A percentile compares a stretch with the other conserved stretches of the same genome.
These are phyloP conservation scores for Acanthococcus lagerstroemiae DNA, from an alignment of 2,888 invertebrate genomes.

Conservation along the genomic window DNA sequence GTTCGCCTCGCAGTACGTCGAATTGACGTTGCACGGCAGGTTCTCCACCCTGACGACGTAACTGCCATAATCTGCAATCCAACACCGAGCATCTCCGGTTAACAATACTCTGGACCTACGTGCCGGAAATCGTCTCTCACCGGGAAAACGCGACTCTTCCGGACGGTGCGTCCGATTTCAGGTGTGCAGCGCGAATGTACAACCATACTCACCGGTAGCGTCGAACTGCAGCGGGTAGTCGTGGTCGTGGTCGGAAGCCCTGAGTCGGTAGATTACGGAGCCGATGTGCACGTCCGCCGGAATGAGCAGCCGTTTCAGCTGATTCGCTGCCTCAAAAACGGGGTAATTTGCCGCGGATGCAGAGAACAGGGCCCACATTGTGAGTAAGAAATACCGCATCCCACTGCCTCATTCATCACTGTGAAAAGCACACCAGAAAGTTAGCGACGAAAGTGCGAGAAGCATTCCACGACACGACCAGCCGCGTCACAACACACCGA, in stretches of 20 bases:
- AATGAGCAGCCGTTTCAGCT: conserved; percentile 69
- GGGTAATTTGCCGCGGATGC: conserved; percentile 52
- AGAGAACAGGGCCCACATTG: conserved; percentile 26
- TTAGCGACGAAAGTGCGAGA: background rate
- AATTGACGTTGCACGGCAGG: conserved; percentile 73
- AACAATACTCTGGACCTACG: background rate
- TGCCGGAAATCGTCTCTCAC: no score
- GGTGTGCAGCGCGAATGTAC: background rate
- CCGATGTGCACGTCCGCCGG: conserved; percentile 75
- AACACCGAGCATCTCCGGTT: no score
- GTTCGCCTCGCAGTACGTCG: conserved; percentile 82
- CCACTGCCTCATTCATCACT: conserved; percentile 28
- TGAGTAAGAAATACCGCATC: conserved; percentile 24
- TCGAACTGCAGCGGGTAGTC: conserved; percentile 78
- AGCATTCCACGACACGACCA: background rate
- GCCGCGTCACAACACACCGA: background rate
- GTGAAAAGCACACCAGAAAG: background rate
- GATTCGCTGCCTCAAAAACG: conserved; percentile 71
- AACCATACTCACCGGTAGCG: conserved; percentile 44
- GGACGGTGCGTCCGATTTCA: no score
- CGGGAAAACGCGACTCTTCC: no score
- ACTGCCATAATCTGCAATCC: conserved; percentile 45
- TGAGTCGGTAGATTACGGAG: conserved; percentile 74
- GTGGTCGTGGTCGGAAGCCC: conserved; percentile 77
- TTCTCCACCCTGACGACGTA: conserved; percentile 68